Evolutionary conservation across 2,888 invertebrate species (phyloP).

Genomic region (Eristalis tenax): DNA sequence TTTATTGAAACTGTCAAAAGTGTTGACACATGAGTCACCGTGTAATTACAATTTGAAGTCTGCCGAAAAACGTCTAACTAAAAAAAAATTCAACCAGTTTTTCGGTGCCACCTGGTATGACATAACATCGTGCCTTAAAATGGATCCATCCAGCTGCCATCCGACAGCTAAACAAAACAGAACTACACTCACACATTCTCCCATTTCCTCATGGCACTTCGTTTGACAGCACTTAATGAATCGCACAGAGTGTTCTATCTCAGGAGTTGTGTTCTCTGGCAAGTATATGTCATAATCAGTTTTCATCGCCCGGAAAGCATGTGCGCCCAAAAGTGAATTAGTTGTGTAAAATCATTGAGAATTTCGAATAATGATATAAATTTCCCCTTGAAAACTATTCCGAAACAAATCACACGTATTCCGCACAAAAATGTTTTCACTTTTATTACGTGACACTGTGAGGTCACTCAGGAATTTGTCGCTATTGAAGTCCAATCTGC

Average conservation of each 20-base stretch:
- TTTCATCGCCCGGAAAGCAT: constrained; percentile 17
- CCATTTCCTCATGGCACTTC: not conserved
- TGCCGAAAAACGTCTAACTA: too few species aligned
- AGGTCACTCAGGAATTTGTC: constrained; percentile 35
- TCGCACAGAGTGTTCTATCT: not conserved
- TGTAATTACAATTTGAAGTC: too few species aligned
- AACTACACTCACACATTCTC: not conserved
- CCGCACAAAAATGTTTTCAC: constrained; percentile 47
- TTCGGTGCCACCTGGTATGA: too few species aligned
- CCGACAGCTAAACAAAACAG: not conserved
- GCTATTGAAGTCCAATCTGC: constrained; percentile 22
- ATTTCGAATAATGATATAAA: constrained; percentile 23
- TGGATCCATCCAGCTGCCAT: too few species aligned
- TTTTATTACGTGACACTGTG: constrained; percentile 57
- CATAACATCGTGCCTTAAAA: too few species aligned
- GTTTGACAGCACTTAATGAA: not conserved
- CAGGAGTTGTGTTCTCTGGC: not conserved
- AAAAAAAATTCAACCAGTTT: too few species aligned
- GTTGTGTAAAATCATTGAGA: constrained; percentile 32
- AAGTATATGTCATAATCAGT: not conserved
- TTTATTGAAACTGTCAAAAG: too few species aligned
- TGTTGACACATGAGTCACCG: too few species aligned
- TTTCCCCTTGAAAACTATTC: not conserved
- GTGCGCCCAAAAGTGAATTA: constrained; percentile 23
- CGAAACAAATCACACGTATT: not conserved